phyloP scores from a whole-genome alignment of 1,140 invertebrate genomes.

The Helicoverpa armigera region DNA sequence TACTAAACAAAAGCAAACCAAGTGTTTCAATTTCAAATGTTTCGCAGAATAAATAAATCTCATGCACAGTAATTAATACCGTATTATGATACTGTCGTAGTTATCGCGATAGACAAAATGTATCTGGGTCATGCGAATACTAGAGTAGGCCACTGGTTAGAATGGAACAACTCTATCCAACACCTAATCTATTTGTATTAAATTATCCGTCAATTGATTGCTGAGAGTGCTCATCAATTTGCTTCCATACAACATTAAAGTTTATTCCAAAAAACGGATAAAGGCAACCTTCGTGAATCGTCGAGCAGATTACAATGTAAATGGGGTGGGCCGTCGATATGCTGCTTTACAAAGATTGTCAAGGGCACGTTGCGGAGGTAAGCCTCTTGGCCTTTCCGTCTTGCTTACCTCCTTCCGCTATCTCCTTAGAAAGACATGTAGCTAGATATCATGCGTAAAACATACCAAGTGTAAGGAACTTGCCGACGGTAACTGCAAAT shows the following conservation, averaged over 20 bases:
- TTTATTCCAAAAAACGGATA: constrained; percentile 36
- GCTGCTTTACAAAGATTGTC: constrained; percentile 50
- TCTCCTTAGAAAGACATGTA: constrained; percentile 58
- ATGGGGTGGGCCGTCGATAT: constrained; percentile 52
- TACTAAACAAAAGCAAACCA: neutral
- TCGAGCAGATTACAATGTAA: constrained; percentile 55
- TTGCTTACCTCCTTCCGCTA: constrained; percentile 58
- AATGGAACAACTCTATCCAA: constrained; percentile 21
- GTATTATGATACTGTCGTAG: neutral
- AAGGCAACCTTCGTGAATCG: constrained; percentile 50
- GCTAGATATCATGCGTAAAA: constrained; percentile 39
- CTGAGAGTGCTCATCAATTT: neutral
- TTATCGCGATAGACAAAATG: constrained; percentile 43
- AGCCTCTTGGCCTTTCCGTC: constrained; percentile 49
- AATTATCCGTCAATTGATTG: neutral
- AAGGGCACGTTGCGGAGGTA: constrained; percentile 59
- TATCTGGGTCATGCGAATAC: constrained; percentile 57
- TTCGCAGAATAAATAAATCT: neutral
- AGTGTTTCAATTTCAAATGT: neutral
- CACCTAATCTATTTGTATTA: constrained; percentile 5
- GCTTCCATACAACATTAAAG: constrained; percentile 10
- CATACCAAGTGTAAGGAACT: constrained; percentile 42
- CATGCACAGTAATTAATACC: neutral
- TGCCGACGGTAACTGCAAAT: constrained; percentile 8
- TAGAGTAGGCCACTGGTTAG: constrained; percentile 53